Evolutionary conservation across 2,797 vertebrate species (phyloP), one percentile per base, ranked within the genome.

Genomic region (Lepilemur ruficaudatus): DNA sequence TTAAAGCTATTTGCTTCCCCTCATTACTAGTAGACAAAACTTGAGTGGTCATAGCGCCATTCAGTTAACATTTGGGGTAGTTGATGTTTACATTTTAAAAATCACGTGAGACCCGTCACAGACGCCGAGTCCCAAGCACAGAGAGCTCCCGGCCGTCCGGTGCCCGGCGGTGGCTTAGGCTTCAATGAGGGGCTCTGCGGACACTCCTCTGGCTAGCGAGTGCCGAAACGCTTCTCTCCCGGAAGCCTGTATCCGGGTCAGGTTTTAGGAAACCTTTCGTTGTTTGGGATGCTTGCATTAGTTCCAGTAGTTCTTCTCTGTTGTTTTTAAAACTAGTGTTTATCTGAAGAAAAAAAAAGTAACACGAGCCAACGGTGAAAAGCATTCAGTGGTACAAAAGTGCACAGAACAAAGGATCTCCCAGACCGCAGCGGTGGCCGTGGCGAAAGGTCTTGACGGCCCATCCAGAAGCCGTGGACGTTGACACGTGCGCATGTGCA

Each of bases 401-500:
- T 18, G 7, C 9, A 10, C 10, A 15, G 41, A 15, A 32, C 46
- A 23, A 22, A 32, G 46, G 67, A 12, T 18, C 41, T 14, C 38
- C 5, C 4, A 32, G 18, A 20, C 41, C 10, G 12, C 5, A 8
- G 4, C 2, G 7, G 50, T 5, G 48, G 3, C 38, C 22, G 3
- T 23, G 2, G 11, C 0, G 5, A 59, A 4, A 1, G 17, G 4
- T 38, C 23, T 50, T 48, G 48, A 7, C 12, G 2, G 6, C 5
- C 41, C 48, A 12, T 35, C 55, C 14, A 18, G 7, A 38, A 22
- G 15, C 4, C 0, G 13, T 25, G 61, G 4, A 23, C 25, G 20
- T 5, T 14, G 11, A 25, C 18, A 0, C 1, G 0, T 5, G 15
- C 3, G 4, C 1, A 32, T 7, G 2, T 23, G 0, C 28, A 12